Evolutionary conservation across 1,140 invertebrate genomes (phyloP).

Genomic region (Heliothis virescens): DNA sequence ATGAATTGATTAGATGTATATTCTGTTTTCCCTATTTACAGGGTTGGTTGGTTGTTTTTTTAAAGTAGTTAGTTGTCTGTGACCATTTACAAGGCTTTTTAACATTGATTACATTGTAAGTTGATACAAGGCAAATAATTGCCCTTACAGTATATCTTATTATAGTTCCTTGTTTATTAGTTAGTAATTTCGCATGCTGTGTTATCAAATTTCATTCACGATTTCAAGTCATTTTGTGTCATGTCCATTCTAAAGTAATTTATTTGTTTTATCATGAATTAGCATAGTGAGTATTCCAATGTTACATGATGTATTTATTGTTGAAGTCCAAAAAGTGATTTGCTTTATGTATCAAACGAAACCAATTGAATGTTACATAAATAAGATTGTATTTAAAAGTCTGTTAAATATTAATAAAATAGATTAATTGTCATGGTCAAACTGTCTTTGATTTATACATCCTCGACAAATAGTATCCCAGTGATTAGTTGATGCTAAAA

Average conservation of each 20-base stretch:
- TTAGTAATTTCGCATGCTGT: constrained; percentile 64
- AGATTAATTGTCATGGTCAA: constrained; percentile 72
- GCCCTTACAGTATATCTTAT: constrained; percentile 50
- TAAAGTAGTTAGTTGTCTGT: constrained; percentile 11
- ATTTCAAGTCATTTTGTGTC: constrained; percentile 75
- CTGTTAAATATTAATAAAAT: constrained; percentile 77
- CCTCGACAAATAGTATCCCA: not conserved
- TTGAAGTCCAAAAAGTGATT: constrained; percentile 73
- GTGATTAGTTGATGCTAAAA: no score
- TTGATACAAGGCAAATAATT: constrained; percentile 44
- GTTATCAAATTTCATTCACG: constrained; percentile 52
- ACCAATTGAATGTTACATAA: constrained; percentile 77
- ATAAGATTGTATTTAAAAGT: constrained; percentile 83
- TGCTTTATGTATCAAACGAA: constrained; percentile 71
- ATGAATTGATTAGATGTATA: constrained; percentile 40
- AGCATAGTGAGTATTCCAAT: constrained; percentile 75
- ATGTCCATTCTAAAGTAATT: constrained; percentile 67
- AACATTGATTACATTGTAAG: constrained; percentile 41
- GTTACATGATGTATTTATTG: constrained; percentile 81
- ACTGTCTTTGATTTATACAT: constrained; percentile 51
- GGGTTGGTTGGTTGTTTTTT: constrained; percentile 37
- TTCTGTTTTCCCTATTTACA: constrained; percentile 42
- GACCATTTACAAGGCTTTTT: constrained; percentile 28
- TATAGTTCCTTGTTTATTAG: constrained; percentile 60
- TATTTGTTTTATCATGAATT: constrained; percentile 67